Conservation (phyloP, 2,797 vertebrate species). For the Sebastes taczanowskii region DNA sequence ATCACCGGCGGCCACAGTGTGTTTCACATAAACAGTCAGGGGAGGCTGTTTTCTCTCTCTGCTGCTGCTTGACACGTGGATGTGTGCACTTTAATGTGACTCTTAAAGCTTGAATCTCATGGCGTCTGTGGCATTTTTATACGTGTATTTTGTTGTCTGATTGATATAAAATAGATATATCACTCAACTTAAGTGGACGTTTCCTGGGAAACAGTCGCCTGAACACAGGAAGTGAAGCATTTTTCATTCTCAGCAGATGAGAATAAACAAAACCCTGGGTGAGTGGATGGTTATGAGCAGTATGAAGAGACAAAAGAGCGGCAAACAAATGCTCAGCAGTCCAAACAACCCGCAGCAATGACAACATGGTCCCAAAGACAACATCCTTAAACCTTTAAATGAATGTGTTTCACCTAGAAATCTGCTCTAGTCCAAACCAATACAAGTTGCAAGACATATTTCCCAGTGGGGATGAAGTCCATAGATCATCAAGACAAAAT, state of each 20-base stretch:
- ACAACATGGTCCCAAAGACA: not conserved
- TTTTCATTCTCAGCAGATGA: conserved; percentile 1
- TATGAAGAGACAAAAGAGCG: not conserved
- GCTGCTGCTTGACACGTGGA: conserved; percentile 20
- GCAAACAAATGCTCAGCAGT: not conserved
- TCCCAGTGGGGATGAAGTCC: not conserved
- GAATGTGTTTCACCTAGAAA: not conserved
- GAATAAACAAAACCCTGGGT: conserved; percentile 14
- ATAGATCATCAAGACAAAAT: not conserved
- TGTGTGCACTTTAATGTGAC: not conserved
- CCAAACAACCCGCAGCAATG: conserved; percentile 7
- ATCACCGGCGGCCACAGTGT: conserved; percentile 27
- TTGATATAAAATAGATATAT: not conserved
- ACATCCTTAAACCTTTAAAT: not conserved
- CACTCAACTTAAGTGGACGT: conserved; percentile 1
- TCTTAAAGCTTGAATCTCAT: not conserved
- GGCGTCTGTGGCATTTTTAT: not conserved
- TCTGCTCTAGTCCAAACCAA: not conserved
- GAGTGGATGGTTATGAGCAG: not conserved
- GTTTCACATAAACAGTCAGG: conserved; percentile 12
- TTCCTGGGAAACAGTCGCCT: conserved; percentile 18
- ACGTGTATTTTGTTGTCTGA: not conserved
- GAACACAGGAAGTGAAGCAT: conserved; percentile 38
- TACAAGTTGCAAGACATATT: not conserved
- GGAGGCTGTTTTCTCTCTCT: conserved; percentile 20